phyloP scores from a whole-genome alignment of 2,113 vertebrate species.

The Nymphicus hollandicus region DNA sequence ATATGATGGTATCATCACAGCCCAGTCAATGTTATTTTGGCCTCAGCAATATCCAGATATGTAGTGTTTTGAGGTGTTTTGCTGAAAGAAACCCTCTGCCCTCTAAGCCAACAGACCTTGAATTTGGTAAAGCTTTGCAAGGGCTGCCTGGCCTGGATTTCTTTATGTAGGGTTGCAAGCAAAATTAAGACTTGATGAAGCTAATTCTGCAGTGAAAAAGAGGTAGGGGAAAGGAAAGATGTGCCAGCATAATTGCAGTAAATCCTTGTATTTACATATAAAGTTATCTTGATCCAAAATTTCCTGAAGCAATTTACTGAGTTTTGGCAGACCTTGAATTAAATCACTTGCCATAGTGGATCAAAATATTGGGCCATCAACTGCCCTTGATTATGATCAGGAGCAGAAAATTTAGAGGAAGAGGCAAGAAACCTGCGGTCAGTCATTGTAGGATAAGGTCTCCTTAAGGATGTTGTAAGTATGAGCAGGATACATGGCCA shows the following conservation, averaged over 20 bases:
- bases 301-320: background rate
- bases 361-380: slow-evolving; percentile 10
- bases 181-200: background rate
- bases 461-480: slow-evolving; percentile 8
- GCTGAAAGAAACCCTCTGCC: background rate
- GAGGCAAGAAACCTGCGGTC: background rate
- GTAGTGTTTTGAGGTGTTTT: background rate
- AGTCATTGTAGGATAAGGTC: background rate
- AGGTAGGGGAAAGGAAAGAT: background rate
- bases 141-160: background rate
- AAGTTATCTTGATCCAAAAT: background rate
- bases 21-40: background rate
- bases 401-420: slow-evolving; percentile 15
- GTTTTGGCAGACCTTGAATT: slow-evolving; percentile 2
- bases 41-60: background rate
- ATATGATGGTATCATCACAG: background rate
- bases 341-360: background rate
- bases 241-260: background rate
- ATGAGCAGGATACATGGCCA: background rate
- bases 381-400: slow-evolving; percentile 3
- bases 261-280: slow-evolving; percentile 12
- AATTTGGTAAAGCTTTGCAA: background rate
- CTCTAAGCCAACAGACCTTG: background rate
- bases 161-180: background rate
- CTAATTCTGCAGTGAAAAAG: background rate